Evolutionary conservation across 2,113 vertebrate genomes (phyloP).

Genomic region (Gasterosteus nipponicus): DNA sequence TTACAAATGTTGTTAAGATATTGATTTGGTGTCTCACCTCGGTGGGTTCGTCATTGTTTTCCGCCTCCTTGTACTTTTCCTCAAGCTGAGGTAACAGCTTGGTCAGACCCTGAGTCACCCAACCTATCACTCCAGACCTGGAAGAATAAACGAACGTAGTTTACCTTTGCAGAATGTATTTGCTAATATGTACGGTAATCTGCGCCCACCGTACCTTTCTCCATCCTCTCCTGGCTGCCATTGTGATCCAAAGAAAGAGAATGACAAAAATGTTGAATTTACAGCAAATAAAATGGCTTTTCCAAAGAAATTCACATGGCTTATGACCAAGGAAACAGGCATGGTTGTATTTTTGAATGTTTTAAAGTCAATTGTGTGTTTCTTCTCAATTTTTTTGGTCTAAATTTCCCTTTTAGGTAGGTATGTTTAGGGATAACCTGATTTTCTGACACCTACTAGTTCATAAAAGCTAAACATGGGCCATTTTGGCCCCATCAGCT

Average conservation of each 20-base stretch:
- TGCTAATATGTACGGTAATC: not conserved
- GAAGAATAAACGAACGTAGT: not conserved
- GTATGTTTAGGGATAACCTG: not conserved
- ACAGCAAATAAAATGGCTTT: not conserved
- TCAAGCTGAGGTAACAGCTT: constrained; percentile 89
- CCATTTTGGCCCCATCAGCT: not conserved
- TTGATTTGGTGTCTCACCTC: constrained; percentile 62
- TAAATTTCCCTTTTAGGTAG: not conserved
- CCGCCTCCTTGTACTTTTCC: constrained; percentile 43
- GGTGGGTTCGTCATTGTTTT: constrained; percentile 59
- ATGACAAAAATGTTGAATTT: not conserved
- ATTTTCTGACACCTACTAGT: not conserved
- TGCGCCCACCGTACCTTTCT: constrained; percentile 61
- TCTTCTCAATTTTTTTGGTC: not conserved
- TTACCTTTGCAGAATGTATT: not conserved
- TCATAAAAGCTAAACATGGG: not conserved
- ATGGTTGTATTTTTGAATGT: not conserved
- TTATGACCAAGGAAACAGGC: not conserved
- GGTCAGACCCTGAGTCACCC: constrained; percentile 87
- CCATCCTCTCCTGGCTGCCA: constrained; percentile 55
- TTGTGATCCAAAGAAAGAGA: not conserved
- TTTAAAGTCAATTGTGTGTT: too few species aligned
- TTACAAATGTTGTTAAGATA: not conserved
- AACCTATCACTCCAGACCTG: constrained; percentile 83
- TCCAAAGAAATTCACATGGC: not conserved